Conservation (phyloP, 2,888 invertebrate species). For the Saturnia pavonia region DNA sequence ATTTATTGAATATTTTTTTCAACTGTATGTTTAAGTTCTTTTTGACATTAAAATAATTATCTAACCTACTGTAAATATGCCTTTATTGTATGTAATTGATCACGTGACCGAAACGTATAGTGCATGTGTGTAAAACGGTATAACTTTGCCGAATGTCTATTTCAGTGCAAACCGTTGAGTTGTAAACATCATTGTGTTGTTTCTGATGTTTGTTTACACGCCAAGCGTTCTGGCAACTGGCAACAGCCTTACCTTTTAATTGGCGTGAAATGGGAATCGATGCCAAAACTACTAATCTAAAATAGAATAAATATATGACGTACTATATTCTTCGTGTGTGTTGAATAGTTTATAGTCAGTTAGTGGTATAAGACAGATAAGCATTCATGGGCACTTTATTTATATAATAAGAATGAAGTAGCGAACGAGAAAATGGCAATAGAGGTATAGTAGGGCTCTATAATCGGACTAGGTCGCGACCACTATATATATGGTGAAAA, state of each 20-base stretch:
- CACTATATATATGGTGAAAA: too few species aligned
- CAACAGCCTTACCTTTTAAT: conserved; percentile 21
- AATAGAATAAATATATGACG: conserved; percentile 8
- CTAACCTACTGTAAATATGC: neutral
- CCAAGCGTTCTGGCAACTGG: conserved; percentile 20
- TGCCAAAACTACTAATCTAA: conserved; percentile 12
- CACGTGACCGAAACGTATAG: neutral
- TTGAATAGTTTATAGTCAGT: neutral
- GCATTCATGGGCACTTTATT: too few species aligned
- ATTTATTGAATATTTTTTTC: too few species aligned
- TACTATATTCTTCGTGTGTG: neutral
- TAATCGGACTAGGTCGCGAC: too few species aligned
- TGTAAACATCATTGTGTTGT: conserved; percentile 41
- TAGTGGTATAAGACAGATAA: neutral
- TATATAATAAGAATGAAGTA: too few species aligned
- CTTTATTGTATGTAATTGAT: conserved; percentile 4
- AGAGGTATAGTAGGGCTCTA: too few species aligned
- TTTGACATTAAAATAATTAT: neutral
- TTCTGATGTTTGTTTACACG: conserved; percentile 40
- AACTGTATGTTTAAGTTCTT: neutral
- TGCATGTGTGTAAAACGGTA: conserved; percentile 12
- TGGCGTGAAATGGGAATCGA: conserved; percentile 15
- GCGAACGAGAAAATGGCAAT: too few species aligned
- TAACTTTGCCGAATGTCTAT: conserved; percentile 30
- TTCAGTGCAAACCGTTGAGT: conserved; percentile 27